phyloP scores from a whole-genome alignment of 2,888 invertebrate genomes.

The Schizaphis graminum region DNA sequence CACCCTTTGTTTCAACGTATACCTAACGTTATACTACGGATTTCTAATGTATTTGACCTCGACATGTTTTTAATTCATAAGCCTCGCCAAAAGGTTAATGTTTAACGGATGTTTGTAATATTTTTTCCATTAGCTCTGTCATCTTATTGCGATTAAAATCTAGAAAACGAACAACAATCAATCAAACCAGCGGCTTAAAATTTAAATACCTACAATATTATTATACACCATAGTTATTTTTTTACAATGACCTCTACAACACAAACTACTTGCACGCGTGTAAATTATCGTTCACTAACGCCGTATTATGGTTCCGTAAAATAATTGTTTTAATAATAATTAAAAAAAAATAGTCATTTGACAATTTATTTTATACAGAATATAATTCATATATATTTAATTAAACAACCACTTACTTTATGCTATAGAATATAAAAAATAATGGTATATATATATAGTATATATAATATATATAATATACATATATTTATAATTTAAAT shows the following conservation, averaged over 20 bases:
- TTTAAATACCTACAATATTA: background rate
- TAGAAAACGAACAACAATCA: slow-evolving; percentile 8
- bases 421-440: background rate
- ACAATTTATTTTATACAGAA: background rate
- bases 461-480: background rate
- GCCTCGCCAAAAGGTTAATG: background rate
- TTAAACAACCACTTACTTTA: background rate
- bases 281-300: background rate
- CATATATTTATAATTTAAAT: background rate
- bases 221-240: background rate
- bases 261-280: background rate
- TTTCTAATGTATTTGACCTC: slow-evolving; percentile 20
- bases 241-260: background rate
- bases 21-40: background rate
- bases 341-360: background rate
- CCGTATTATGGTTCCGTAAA: background rate
- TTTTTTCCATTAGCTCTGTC: background rate
- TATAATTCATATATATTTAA: background rate
- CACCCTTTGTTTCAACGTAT: background rate
- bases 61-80: background rate
- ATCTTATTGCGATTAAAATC: slow-evolving; percentile 15
- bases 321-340: background rate
- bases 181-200: background rate
- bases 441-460: background rate
- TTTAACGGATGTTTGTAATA: slow-evolving; percentile 31